phyloP scores from a whole-genome alignment of 2,888 invertebrate genomes.

The Apodemia mormo region DNA sequence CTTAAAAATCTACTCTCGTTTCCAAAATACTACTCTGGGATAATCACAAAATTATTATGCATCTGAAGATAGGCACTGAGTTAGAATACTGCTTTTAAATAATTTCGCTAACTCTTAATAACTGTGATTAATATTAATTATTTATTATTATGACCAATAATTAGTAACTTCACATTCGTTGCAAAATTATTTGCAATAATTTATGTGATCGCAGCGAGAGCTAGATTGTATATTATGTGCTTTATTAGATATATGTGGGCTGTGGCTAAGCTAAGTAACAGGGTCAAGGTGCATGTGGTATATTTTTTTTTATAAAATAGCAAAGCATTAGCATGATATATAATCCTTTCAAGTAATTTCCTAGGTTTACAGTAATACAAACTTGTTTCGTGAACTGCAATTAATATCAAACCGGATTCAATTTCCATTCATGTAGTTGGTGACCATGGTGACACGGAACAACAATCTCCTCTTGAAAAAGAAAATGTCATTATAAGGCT shows the following conservation, averaged over 20 bases:
- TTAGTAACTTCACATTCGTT: background rate
- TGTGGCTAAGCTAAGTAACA: conserved; percentile 48
- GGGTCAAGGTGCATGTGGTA: conserved; percentile 54
- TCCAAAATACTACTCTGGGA: too few relatives aligned
- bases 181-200: background rate
- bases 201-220: conserved; percentile 49
- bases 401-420: conserved; percentile 32
- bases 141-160: too few relatives aligned
- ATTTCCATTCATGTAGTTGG: conserved; percentile 51
- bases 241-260: conserved; percentile 55
- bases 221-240: conserved; percentile 48
- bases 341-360: background rate
- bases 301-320: background rate
- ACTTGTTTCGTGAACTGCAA: background rate
- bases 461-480: conserved; percentile 55
- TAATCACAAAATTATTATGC: too few relatives aligned
- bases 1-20: too few relatives aligned
- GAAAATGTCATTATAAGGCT: conserved; percentile 10
- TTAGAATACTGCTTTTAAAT: too few relatives aligned
- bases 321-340: background rate
- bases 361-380: background rate
- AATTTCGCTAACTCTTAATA: too few relatives aligned
- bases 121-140: too few relatives aligned
- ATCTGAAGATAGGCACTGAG: too few relatives aligned
- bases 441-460: conserved; percentile 59